Evolutionary conservation across 2,797 vertebrate genomes (phyloP).

Genomic region (Phataginus tricuspis): DNA sequence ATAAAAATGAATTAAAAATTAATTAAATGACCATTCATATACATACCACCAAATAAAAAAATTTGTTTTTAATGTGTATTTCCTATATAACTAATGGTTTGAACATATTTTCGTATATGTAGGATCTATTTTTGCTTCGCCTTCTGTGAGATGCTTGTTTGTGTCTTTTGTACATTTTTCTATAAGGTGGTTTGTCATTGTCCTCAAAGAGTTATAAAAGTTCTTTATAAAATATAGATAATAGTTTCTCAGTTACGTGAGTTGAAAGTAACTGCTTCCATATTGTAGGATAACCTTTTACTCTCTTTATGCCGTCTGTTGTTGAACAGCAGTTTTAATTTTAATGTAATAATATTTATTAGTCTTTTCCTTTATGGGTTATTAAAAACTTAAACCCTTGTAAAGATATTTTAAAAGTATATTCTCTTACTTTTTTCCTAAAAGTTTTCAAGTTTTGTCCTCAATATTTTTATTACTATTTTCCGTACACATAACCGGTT

Average conservation of each 20-base stretch:
- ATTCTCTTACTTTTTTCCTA: not conserved
- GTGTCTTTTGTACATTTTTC: not conserved
- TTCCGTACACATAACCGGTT: not conserved
- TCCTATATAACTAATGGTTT: not conserved
- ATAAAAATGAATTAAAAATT: not conserved
- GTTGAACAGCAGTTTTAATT: slow-evolving; percentile 9
- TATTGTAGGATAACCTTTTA: not conserved
- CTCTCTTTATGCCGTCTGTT: not conserved
- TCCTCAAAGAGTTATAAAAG: slow-evolving; percentile 2
- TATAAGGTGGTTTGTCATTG: not conserved
- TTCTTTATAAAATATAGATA: slow-evolving; percentile 31
- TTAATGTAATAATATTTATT: slow-evolving; percentile 31
- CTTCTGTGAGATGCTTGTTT: not conserved
- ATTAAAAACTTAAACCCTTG: not conserved
- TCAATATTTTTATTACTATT: slow-evolving; percentile 27
- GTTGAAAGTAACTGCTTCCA: not conserved
- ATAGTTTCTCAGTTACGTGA: not conserved
- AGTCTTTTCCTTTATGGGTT: slow-evolving; percentile 11
- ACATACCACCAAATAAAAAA: not conserved
- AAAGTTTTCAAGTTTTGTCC: not conserved
- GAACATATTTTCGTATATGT: not conserved
- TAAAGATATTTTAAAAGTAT: slow-evolving; percentile 17
- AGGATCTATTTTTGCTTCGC: not conserved
- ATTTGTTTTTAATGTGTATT: not conserved
- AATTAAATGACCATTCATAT: not conserved